phyloP scores from a whole-genome alignment of 2,113 vertebrate genomes.

The Rattus norvegicus region GRCr8 NC_086024.1:137384501-137385000 shows the following conservation, averaged over 20 bases:
- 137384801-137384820: neutral
- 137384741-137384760: neutral
- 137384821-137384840: neutral
- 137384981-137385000: rapidly evolving
- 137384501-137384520: rapidly evolving
- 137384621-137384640: neutral
- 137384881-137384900: neutral
- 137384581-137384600: rapidly evolving
- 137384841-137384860: neutral
- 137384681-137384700: neutral
- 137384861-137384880: neutral
- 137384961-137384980: rapidly evolving
- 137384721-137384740: neutral
- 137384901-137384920: too few species aligned
- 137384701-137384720: rapidly evolving
- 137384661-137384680: neutral
- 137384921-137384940: neutral
- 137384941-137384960: rapidly evolving
- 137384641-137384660: neutral
- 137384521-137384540: neutral
- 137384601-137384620: neutral
- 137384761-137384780: neutral
- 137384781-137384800: rapidly evolving
- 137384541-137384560: neutral
- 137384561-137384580: neutral